These are phyloP conservation scores for Drosophila navojoa DNA, from an alignment of 1,140 invertebrate species.

Conservation along the genomic window DNA sequence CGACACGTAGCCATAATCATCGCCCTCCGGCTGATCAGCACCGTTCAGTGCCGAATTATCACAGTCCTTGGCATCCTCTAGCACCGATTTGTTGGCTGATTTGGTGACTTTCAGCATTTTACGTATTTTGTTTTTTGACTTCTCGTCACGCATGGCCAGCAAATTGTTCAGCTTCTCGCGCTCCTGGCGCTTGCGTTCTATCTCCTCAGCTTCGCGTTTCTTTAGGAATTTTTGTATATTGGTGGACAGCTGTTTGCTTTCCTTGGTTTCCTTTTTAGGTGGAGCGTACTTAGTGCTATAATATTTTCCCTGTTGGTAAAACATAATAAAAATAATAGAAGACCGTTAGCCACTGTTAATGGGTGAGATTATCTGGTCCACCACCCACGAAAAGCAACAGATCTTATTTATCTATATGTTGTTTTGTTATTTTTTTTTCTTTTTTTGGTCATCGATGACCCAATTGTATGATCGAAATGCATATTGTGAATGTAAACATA, in stretches of 20 bases:
- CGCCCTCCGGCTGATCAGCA: constrained; percentile 89
- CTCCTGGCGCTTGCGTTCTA: constrained; percentile 87
- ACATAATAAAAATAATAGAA: not conserved
- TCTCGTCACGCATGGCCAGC: constrained; percentile 89
- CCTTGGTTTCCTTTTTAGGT: constrained; percentile 91
- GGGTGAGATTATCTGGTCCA: not conserved
- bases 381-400: not conserved
- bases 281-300: constrained; percentile 91
- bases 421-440: not conserved
- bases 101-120: constrained; percentile 90
- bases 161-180: constrained; percentile 88
- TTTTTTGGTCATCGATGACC: constrained; percentile 24
- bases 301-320: constrained; percentile 84
- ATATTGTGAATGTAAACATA: not conserved
- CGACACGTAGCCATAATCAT: constrained; percentile 95
- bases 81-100: constrained; percentile 93
- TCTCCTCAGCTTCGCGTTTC: constrained; percentile 91
- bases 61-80: constrained; percentile 91
- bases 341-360: constrained; percentile 18
- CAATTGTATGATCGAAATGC: constrained; percentile 1
- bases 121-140: constrained; percentile 88
- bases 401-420: not conserved
- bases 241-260: constrained; percentile 87
- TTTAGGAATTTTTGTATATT: constrained; percentile 93
- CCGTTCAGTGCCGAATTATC: constrained; percentile 65